Evolutionary conservation across 2,113 vertebrate genomes (phyloP).

Genomic region (Romanogobio albipinnatus): DNA sequence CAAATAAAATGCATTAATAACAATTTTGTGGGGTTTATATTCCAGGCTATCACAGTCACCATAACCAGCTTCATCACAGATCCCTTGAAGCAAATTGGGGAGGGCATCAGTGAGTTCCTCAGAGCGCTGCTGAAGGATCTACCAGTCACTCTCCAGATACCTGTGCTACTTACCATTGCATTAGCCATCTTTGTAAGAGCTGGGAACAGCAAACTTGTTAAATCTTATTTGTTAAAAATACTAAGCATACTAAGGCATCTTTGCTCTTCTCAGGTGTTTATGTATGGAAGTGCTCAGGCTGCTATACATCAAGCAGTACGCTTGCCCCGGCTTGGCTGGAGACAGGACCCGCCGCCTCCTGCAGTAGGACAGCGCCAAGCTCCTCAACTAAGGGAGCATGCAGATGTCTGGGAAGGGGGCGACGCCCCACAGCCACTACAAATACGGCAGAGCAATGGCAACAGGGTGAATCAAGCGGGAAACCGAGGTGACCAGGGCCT

Average conservation of each 20-base stretch:
- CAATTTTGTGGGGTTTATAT: neutral
- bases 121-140: constrained; percentile 89
- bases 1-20: neutral
- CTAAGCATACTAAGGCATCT: neutral
- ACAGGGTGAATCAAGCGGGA: neutral
- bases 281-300: constrained; percentile 68
- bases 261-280: constrained; percentile 60
- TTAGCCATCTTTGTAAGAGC: constrained; percentile 76
- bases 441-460: neutral
- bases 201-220: neutral
- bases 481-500: neutral
- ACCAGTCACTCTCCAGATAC: constrained; percentile 84
- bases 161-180: constrained; percentile 80
- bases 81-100: constrained; percentile 88
- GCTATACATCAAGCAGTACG: constrained; percentile 68
- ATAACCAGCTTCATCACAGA: constrained; percentile 90
- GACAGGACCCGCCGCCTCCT: constrained; percentile 60
- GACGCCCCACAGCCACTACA: constrained; percentile 42
- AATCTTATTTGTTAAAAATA: neutral
- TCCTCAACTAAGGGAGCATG: constrained; percentile 18
- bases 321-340: constrained; percentile 60
- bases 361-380: constrained; percentile 11
- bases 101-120: constrained; percentile 90
- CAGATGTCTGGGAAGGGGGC: constrained; percentile 27
- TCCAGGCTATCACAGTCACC: constrained; percentile 84